Conservation (phyloP, 2,888 invertebrate species). For the Drosophila prolongata region DNA sequence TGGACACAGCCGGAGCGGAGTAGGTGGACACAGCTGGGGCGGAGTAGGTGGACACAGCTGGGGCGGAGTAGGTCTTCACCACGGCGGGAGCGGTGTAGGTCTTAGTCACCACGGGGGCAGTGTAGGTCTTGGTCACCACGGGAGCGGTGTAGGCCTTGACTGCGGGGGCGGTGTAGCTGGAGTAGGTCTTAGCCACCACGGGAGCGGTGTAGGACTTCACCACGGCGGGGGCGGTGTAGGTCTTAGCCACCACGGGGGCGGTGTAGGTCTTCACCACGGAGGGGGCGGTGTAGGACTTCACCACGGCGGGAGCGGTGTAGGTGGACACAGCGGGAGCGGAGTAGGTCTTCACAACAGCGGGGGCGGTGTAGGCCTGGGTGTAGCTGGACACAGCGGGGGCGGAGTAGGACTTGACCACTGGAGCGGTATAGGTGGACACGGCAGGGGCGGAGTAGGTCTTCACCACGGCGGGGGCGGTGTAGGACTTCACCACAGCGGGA, state of each 20-base stretch:
- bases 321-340: conserved; percentile 5
- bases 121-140: conserved; percentile 7
- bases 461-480: conserved; percentile 23
- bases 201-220: conserved; percentile 16
- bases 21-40: conserved; percentile 28
- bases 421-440: conserved; percentile 9
- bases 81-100: conserved; percentile 21
- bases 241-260: conserved; percentile 1
- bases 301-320: conserved; percentile 17
- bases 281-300: conserved; percentile 31
- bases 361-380: conserved; percentile 34
- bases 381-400: conserved; percentile 35
- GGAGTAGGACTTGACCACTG: conserved; percentile 26
- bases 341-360: conserved; percentile 20
- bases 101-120: not conserved
- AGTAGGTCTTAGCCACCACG: not conserved
- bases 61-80: conserved; percentile 14
- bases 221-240: conserved; percentile 11
- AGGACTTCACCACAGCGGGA: conserved; percentile 9
- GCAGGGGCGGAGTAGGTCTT: too few species aligned
- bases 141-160: conserved; percentile 32
- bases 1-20: conserved; percentile 37
- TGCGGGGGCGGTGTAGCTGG: conserved; percentile 39
- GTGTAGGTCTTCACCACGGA: conserved; percentile 33
- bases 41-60: conserved; percentile 12